These are phyloP conservation scores for Drosophila pectinifera DNA, from an alignment of 1,140 invertebrate genomes.

Conservation along the genomic window DNA sequence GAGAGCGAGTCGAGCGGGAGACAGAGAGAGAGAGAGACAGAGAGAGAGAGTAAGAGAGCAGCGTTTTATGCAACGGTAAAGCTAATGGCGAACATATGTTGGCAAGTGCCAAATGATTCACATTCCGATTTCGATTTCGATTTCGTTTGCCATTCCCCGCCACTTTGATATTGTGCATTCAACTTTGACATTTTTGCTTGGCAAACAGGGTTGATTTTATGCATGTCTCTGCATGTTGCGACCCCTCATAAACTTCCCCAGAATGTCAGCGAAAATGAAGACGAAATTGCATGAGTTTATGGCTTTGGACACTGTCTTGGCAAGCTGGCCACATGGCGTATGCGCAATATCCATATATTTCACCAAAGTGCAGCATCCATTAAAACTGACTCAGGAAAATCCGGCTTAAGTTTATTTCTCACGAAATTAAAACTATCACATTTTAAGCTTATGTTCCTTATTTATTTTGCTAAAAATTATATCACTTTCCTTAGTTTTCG, in stretches of 20 bases:
- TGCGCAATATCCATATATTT: slow-evolving; percentile 1
- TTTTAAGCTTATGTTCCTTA: no score
- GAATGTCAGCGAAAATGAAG: slow-evolving; percentile 8
- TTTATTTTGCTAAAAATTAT: not conserved
- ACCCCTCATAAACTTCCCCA: slow-evolving; percentile 17
- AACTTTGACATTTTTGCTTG: slow-evolving; percentile 66
- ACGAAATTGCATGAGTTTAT: slow-evolving; percentile 6
- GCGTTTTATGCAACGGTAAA: slow-evolving; percentile 63
- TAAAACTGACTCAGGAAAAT: not conserved
- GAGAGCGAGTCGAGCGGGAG: slow-evolving; percentile 1
- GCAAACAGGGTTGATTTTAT: slow-evolving; percentile 11
- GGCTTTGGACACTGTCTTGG: slow-evolving; percentile 7
- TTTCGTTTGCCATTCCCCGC: slow-evolving; percentile 51
- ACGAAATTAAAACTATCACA: no score
- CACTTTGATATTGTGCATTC: slow-evolving; percentile 46
- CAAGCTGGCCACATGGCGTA: slow-evolving; percentile 15
- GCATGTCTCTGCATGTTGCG: not conserved
- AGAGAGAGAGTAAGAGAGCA: slow-evolving; percentile 6
- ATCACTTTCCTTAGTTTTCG: not conserved
- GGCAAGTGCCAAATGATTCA: slow-evolving; percentile 44
- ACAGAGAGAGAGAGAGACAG: slow-evolving; percentile 1
- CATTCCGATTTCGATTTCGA: slow-evolving; percentile 52
- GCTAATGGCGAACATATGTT: slow-evolving; percentile 39
- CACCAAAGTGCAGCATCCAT: not conserved
- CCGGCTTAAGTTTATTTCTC: not conserved